Percentiles rank a stretch among this genome's conserved stretches.
Evolutionary conservation across 1,140 invertebrate species (phyloP).

Genomic region (Dendroctonus valens): DNA sequence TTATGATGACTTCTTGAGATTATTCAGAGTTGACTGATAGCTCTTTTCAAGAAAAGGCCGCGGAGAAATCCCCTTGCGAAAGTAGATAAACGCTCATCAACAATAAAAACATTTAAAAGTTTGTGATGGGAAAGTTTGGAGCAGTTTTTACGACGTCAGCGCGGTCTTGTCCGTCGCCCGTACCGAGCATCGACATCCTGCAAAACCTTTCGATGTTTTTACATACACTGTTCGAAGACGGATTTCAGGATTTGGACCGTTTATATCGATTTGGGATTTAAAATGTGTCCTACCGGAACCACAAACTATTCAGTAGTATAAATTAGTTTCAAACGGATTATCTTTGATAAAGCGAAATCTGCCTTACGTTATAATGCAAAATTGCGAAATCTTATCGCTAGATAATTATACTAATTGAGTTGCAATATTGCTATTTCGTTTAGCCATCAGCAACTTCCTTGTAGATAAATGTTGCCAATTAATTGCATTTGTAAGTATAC

Average conservation of each 20-base stretch:
- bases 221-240: slow-evolving; percentile 31
- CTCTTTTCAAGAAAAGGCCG: slow-evolving; percentile 31
- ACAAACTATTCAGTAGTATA: neutral
- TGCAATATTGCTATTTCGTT: no score
- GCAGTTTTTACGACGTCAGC: slow-evolving; percentile 38
- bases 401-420: no score
- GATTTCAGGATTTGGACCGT: slow-evolving; percentile 14
- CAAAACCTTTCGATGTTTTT: slow-evolving; percentile 39
- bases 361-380: no score
- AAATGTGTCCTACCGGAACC: slow-evolving; percentile 10
- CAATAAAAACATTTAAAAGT: slow-evolving; percentile 44
- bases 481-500: no score
- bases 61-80: slow-evolving; percentile 35
- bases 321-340: no score
- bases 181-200: slow-evolving; percentile 15
- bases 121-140: slow-evolving; percentile 38
- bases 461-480: no score
- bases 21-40: slow-evolving; percentile 34
- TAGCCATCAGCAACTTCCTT: no score
- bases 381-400: no score
- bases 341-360: no score
- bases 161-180: slow-evolving; percentile 31
- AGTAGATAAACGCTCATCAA: slow-evolving; percentile 44
- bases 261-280: slow-evolving; percentile 34
- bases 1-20: slow-evolving; percentile 36